These are phyloP conservation scores for Acrocephalus arundinaceus DNA, from an alignment of 2,113 vertebrate species.

Conservation along the genomic window DNA sequence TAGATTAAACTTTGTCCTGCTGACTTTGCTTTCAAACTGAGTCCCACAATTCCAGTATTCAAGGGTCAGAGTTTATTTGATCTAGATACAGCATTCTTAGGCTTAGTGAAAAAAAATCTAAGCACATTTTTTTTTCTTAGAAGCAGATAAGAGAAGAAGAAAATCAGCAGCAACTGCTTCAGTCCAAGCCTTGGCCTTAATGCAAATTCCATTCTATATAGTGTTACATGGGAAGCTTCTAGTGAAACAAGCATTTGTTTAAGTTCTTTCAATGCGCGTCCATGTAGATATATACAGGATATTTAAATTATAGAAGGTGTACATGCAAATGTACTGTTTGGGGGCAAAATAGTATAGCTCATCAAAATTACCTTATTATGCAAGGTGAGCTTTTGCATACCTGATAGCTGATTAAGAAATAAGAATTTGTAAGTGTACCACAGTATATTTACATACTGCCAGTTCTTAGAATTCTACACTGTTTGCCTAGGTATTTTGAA, in stretches of 20 bases:
- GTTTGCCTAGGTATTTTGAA: background rate
- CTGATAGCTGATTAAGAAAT: background rate
- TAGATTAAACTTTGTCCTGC: slow-evolving; percentile 65
- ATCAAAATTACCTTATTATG: background rate
- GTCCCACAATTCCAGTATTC: background rate
- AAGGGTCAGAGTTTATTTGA: slow-evolving; percentile 71
- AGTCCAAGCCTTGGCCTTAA: background rate
- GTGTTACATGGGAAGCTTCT: background rate
- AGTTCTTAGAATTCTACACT: background rate
- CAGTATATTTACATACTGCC: background rate
- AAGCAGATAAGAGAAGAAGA: slow-evolving; percentile 48
- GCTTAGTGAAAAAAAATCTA: slow-evolving; percentile 19
- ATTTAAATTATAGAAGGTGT: background rate
- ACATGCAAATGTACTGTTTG: background rate
- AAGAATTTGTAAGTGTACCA: background rate
- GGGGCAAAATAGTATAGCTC: background rate
- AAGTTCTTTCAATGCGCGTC: background rate
- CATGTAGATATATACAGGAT: background rate
- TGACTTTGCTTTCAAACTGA: slow-evolving; percentile 44
- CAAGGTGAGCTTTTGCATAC: background rate
- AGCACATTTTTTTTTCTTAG: slow-evolving; percentile 11
- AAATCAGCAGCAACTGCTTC: slow-evolving; percentile 7
- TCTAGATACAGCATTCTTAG: slow-evolving; percentile 60
- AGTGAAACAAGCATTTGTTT: background rate
- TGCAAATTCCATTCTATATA: background rate